A percentile compares a stretch with the other conserved stretches of the same genome.
Evolutionary conservation across 2,113 vertebrate genomes (phyloP).

Genomic region (Phrynosoma blainvillii): DNA sequence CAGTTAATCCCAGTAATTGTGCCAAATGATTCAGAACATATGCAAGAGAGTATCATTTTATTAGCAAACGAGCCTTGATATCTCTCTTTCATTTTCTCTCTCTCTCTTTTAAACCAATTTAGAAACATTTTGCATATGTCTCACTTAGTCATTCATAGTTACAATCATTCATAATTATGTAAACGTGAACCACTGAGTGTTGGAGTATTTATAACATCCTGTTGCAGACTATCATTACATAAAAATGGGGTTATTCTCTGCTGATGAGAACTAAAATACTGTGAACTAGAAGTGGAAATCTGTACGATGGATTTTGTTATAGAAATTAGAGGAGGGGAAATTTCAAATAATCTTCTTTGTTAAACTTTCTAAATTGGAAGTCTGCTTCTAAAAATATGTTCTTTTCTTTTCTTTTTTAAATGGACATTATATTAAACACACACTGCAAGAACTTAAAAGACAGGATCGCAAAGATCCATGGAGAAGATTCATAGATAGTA

Average conservation of each 20-base stretch:
- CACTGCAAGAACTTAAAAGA: no score
- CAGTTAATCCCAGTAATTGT: slow-evolving; percentile 53
- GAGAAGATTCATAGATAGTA: no score
- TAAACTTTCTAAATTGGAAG: no score
- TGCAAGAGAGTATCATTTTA: slow-evolving; percentile 73
- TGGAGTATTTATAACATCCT: slow-evolving; percentile 52
- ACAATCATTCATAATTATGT: slow-evolving; percentile 61
- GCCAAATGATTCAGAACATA: slow-evolving; percentile 66
- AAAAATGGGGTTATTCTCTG: slow-evolving; percentile 30
- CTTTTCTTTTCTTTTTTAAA: no score
- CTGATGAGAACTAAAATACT: slow-evolving; percentile 38
- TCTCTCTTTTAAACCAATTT: slow-evolving; percentile 52
- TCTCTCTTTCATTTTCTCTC: slow-evolving; percentile 2
- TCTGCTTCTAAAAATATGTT: no score
- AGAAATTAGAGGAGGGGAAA: not conserved
- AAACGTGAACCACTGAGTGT: slow-evolving; percentile 31
- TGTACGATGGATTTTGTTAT: not conserved
- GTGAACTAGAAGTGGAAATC: slow-evolving; percentile 34
- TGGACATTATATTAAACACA: no score
- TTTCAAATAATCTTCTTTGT: not conserved
- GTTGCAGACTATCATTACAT: slow-evolving; percentile 29
- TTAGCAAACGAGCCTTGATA: slow-evolving; percentile 61
- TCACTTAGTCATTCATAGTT: slow-evolving; percentile 51
- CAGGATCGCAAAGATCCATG: no score
- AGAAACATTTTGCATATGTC: slow-evolving; percentile 60